A percentile compares a stretch with the other conserved stretches of the same genome.
Conservation (phyloP, 2,797 vertebrate species). For the Distichodus sexfasciatus region DNA sequence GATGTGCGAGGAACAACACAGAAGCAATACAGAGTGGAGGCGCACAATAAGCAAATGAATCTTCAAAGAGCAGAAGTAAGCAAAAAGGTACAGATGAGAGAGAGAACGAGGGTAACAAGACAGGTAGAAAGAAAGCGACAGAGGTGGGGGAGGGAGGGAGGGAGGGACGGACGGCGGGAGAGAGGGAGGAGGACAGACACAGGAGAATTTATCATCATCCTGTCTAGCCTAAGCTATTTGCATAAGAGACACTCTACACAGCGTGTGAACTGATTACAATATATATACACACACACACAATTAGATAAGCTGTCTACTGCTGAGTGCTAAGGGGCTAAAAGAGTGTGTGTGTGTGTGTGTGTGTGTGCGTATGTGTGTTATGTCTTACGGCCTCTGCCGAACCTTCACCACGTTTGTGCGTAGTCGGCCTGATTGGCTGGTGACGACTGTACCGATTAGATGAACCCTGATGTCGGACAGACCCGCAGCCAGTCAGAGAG, state of each 20-base stretch:
- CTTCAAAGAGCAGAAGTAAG: too few relatives aligned
- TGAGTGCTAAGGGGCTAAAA: constrained; percentile 1
- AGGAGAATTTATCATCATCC: not conserved
- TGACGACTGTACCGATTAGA: constrained; percentile 32
- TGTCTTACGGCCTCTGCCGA: not conserved
- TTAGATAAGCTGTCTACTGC: constrained; percentile 14
- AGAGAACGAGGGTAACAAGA: not conserved
- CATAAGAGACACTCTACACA: constrained; percentile 9
- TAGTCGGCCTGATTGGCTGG: constrained; percentile 17
- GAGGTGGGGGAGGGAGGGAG: not conserved
- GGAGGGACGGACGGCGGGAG: not conserved
- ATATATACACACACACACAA: constrained; percentile 47
- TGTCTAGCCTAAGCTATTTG: constrained; percentile 28
- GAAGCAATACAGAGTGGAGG: too few relatives aligned
- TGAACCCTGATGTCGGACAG: too few relatives aligned
- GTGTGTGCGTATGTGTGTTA: constrained; percentile 23
- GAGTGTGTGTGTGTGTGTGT: constrained; percentile 30
- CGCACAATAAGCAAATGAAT: too few relatives aligned
- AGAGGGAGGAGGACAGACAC: not conserved
- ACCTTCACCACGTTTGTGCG: not conserved
- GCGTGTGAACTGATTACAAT: not conserved
- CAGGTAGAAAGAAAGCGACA: not conserved
- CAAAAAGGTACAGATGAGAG: too few relatives aligned
- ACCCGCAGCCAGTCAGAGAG: constrained; percentile 34
- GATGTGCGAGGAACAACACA: too few relatives aligned